Evolutionary conservation across 2,888 invertebrate genomes (phyloP), one percentile per base, ranked within the genome.

Genomic region (Xanthorhoe designata): DNA sequence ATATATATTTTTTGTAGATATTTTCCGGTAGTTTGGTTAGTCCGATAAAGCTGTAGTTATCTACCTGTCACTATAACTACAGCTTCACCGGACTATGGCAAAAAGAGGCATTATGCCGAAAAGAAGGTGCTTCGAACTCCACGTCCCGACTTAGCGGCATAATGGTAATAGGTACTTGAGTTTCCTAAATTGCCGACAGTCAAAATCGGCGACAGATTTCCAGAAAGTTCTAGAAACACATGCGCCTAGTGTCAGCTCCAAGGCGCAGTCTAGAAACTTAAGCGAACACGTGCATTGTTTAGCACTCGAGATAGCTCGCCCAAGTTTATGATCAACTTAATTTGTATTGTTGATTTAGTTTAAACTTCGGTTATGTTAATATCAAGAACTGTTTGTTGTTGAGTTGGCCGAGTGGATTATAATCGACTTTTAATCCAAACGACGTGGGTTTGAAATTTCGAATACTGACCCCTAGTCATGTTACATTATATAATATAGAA

Each of bases 251-350:
- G 56, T 54, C 49, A 52, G 54, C 15, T 68, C 29, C 54, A 15
- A 65, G 63, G 58, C 57, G 50, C 58, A 63, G 70, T 65, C 64
- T 61, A 49, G 68, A 54, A 73, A 73, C 71, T 73, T 73, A n/a
- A 59, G 42, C 66, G 55, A 51, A 61, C 69, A 68, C 68, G 64
- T 68, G 69, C 69, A 68, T 59, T 69, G 73, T 73, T 69, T 60
- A 35, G 65, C 62, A 66, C 72, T 66, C 69, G 64, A 61, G 63
- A 52, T 57, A 71, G 71, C 66, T 70, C 8, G 18, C 49, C 49
- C 38, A 57, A 54, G 56, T 50, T 47, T 50, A 54, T 56, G 68
- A 64, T 66, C 66, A 61, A 65, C 67, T 61, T 57, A 55, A 66
- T 72, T 69, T 69, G 67, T 69, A 64, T 64, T 67, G 53, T 61